phyloP scores from a whole-genome alignment of 1,140 invertebrate genomes.

The Macrosteles quadrilineatus region DNA sequence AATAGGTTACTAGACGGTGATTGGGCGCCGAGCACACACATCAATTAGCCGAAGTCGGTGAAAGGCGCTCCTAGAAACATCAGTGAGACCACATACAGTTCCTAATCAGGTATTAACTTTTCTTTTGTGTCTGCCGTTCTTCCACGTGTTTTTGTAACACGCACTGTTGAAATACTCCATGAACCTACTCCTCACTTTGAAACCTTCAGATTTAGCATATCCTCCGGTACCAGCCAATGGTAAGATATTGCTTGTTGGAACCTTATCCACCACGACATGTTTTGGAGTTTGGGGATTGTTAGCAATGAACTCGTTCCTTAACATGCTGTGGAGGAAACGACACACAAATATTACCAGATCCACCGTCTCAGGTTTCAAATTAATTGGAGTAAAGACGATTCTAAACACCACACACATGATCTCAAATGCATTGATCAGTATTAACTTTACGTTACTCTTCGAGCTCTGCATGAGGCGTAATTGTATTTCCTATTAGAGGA shows the following conservation, averaged over 20 bases:
- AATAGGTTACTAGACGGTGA: no score
- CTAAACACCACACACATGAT: neutral
- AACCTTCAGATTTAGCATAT: no score
- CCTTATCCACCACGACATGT: slow-evolving; percentile 15
- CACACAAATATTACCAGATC: neutral
- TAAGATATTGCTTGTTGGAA: neutral
- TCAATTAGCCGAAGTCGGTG: no score
- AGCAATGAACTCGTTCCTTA: neutral
- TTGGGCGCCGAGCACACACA: no score
- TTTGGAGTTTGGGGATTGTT: slow-evolving; percentile 16
- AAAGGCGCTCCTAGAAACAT: no score
- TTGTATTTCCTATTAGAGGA: neutral
- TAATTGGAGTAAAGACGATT: neutral
- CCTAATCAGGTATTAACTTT: no score
- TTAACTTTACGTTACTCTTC: neutral
- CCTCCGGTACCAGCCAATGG: no score
- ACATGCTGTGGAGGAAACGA: neutral
- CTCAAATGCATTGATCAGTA: no score
- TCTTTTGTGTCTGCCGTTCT: no score
- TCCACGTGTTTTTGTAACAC: no score
- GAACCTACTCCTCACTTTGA: slow-evolving; percentile 11
- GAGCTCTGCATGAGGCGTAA: neutral
- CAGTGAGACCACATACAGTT: no score
- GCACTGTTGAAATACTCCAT: no score
- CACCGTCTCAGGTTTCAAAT: neutral